Evolutionary conservation across 2,113 vertebrate genomes (phyloP).

Genomic region (Lampris incognitus): DNA sequence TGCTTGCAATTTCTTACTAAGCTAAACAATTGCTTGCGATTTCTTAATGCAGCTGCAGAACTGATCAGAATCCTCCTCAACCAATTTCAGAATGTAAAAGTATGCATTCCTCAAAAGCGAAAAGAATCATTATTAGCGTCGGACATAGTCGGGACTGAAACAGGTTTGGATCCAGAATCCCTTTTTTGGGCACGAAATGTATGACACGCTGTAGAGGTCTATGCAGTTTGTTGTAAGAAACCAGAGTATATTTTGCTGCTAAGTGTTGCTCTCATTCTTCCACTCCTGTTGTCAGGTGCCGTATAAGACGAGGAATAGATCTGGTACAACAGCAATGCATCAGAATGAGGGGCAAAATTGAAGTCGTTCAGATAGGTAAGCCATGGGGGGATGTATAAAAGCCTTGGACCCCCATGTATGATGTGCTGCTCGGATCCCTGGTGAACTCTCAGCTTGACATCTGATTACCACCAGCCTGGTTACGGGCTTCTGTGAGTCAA

Average conservation of each 20-base stretch:
- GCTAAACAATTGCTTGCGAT: too few species aligned
- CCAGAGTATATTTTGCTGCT: background rate
- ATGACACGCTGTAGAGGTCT: too few species aligned
- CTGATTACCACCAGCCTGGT: constrained; percentile 59
- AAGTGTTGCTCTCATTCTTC: background rate
- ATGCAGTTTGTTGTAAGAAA: background rate
- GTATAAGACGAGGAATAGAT: constrained; percentile 31
- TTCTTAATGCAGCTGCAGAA: too few species aligned
- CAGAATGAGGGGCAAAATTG: constrained; percentile 23
- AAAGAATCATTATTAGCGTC: too few species aligned
- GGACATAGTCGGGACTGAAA: too few species aligned
- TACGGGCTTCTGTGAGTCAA: constrained; percentile 49
- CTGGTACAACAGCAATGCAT: constrained; percentile 39
- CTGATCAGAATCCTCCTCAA: too few species aligned
- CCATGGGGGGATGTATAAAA: background rate
- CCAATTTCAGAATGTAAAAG: too few species aligned
- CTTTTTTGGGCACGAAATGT: too few species aligned
- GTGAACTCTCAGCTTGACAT: constrained; percentile 46
- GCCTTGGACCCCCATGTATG: constrained; percentile 11
- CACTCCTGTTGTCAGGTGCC: background rate
- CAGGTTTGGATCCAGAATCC: too few species aligned
- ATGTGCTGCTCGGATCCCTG: constrained; percentile 30
- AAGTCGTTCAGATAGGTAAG: background rate
- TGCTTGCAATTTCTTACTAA: too few species aligned
- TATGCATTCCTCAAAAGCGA: too few species aligned